Conservation (phyloP, 2,888 invertebrate species). For the Drosophila nr. medialis region DNA sequence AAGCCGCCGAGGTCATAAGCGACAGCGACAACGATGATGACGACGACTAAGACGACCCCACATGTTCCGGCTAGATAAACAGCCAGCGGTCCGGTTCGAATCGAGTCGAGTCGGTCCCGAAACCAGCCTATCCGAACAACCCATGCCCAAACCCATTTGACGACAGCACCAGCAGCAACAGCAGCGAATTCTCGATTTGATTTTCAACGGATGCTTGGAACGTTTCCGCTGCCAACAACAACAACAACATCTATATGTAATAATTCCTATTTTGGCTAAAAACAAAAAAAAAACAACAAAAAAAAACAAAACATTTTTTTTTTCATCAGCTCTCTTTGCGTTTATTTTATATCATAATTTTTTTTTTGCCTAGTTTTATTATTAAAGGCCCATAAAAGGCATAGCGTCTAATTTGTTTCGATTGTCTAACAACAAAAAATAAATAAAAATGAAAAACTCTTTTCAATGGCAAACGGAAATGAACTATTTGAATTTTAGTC, state of each 20-base stretch:
- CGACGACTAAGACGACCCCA: constrained; percentile 45
- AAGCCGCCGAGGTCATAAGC: constrained; percentile 86
- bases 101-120: constrained; percentile 1
- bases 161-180: constrained; percentile 10
- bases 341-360: constrained; percentile 26
- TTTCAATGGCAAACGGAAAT: constrained; percentile 76
- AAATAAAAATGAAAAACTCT: constrained; percentile 54
- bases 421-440: constrained; percentile 73
- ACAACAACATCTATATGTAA: constrained; percentile 46
- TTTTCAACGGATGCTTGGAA: constrained; percentile 58
- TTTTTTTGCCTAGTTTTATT: constrained; percentile 63
- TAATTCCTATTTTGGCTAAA: constrained; percentile 72
- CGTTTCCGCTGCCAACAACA: constrained; percentile 62
- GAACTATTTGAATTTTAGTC: constrained; percentile 52
- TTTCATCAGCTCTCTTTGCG: constrained; percentile 28
- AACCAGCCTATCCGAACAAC: constrained; percentile 14
- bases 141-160: constrained; percentile 14
- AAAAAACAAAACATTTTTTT: constrained; percentile 26
- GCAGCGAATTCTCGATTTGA: constrained; percentile 36
- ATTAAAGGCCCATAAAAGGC: constrained; percentile 72
- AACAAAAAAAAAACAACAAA: constrained; percentile 4
- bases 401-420: constrained; percentile 75
- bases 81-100: constrained; percentile 14
- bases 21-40: constrained; percentile 21
- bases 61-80: constrained; percentile 54